These are phyloP conservation scores for Phoxinus dragarum DNA, from an alignment of 2,797 vertebrate genomes.

Conservation along the genomic window DNA sequence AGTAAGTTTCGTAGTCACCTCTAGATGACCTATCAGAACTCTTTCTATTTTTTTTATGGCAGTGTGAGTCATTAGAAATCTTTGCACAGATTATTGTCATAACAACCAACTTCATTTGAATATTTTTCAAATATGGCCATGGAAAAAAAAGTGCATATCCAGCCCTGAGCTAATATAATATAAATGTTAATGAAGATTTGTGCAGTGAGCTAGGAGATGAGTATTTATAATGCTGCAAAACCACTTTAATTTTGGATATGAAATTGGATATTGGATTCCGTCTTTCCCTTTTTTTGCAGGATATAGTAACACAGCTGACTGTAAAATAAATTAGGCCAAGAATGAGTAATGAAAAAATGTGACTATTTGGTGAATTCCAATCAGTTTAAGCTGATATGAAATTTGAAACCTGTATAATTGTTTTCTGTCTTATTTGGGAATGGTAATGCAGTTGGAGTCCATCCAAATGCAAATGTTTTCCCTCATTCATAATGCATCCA, in stretches of 20 bases:
- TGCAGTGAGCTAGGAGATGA: slow-evolving; percentile 68
- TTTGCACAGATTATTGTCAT: slow-evolving; percentile 64
- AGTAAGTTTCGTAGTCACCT: too few relatives aligned
- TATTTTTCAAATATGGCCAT: slow-evolving; percentile 69
- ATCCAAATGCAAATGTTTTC: slow-evolving; percentile 44
- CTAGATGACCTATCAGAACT: background rate
- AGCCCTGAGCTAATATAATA: slow-evolving; percentile 79
- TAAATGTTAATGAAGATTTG: slow-evolving; percentile 82
- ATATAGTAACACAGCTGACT: slow-evolving; percentile 41
- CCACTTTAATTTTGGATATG: slow-evolving; percentile 63
- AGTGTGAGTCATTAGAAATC: slow-evolving; percentile 62
- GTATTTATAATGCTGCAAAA: slow-evolving; percentile 70
- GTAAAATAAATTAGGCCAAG: slow-evolving; percentile 52
- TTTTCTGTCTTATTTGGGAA: slow-evolving; percentile 44
- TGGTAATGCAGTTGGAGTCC: slow-evolving; percentile 45
- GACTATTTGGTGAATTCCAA: slow-evolving; percentile 31
- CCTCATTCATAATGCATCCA: slow-evolving; percentile 48
- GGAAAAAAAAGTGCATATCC: slow-evolving; percentile 67
- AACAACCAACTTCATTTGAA: slow-evolving; percentile 68
- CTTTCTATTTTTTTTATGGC: slow-evolving; percentile 47
- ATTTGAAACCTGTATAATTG: slow-evolving; percentile 29
- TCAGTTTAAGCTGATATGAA: slow-evolving; percentile 25
- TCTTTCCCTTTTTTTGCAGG: slow-evolving; percentile 28
- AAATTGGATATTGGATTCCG: slow-evolving; percentile 59
- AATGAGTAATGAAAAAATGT: slow-evolving; percentile 33